A percentile compares a stretch with the other conserved stretches of the same genome.
These are phyloP conservation scores for Brachionus koreanus DNA, from an alignment of 1,140 invertebrate species.

Conservation along the genomic window DNA sequence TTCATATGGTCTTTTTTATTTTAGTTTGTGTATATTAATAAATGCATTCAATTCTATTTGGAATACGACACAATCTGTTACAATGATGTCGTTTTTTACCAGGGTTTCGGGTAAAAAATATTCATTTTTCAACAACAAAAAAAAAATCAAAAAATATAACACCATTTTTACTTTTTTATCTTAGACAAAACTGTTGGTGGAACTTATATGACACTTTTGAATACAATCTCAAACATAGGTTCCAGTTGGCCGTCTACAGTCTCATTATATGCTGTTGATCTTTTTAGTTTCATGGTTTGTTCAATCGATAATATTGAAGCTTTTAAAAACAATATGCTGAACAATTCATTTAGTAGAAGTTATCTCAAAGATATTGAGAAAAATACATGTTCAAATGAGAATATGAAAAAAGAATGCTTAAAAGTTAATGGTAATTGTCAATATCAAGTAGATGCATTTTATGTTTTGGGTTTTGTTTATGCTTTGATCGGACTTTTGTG, in stretches of 20 bases:
- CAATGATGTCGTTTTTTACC: conserved; percentile 75
- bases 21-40: neutral
- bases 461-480: neutral
- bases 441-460: neutral
- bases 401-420: neutral
- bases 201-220: conserved; percentile 98
- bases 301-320: neutral
- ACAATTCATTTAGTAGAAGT: neutral
- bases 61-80: conserved; percentile 67
- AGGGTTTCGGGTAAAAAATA: conserved; percentile 64
- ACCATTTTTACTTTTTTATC: neutral
- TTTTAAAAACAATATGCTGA: neutral
- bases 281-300: neutral
- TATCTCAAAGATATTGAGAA: neutral
- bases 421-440: neutral
- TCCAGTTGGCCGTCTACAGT: conserved; percentile 11
- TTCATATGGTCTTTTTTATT: neutral
- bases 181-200: conserved; percentile 76
- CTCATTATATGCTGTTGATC: conserved; percentile 5
- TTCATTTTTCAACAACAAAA: conserved; percentile 49
- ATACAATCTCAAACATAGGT: conserved; percentile 88
- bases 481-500: neutral
- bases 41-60: neutral
- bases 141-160: conserved; percentile 69
- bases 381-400: neutral